Conservation (phyloP, 2,888 invertebrate species). For the Dione juno region DNA sequence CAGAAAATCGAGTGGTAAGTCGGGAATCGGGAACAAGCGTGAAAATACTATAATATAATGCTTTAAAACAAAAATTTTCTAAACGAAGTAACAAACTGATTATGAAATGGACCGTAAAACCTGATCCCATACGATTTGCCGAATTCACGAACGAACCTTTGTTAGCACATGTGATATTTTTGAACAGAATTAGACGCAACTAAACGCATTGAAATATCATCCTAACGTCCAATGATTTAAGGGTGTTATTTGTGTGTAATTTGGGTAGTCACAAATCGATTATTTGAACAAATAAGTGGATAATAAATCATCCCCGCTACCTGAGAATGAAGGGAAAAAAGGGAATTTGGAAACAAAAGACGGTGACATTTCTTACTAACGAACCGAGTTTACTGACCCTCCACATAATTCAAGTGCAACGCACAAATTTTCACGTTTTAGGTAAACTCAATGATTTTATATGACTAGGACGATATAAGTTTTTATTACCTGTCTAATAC, state of each 20-base stretch:
- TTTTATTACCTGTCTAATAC: no score
- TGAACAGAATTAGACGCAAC: constrained; percentile 66
- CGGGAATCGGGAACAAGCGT: no score
- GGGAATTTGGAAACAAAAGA: constrained; percentile 69
- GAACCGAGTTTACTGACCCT: constrained; percentile 7
- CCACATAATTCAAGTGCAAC: neutral
- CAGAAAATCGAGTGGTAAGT: no score
- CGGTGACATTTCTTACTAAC: constrained; percentile 70
- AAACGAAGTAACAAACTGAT: constrained; percentile 16
- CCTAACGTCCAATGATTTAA: constrained; percentile 49
- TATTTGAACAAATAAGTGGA: constrained; percentile 80
- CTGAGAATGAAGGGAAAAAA: constrained; percentile 74
- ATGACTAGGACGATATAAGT: no score
- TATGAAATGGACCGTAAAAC: constrained; percentile 28
- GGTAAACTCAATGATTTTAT: neutral
- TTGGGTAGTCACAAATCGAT: constrained; percentile 69
- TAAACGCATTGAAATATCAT: constrained; percentile 48
- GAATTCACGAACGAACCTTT: constrained; percentile 26
- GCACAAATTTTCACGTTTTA: neutral
- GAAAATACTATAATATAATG: neutral
- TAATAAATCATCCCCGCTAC: constrained; percentile 81
- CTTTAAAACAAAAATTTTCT: neutral
- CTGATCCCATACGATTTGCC: constrained; percentile 20
- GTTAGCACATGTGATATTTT: constrained; percentile 66
- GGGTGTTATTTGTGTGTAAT: constrained; percentile 51